Evolutionary conservation across 2,888 invertebrate genomes (phyloP).

Genomic region (Brachyptera risi): DNA sequence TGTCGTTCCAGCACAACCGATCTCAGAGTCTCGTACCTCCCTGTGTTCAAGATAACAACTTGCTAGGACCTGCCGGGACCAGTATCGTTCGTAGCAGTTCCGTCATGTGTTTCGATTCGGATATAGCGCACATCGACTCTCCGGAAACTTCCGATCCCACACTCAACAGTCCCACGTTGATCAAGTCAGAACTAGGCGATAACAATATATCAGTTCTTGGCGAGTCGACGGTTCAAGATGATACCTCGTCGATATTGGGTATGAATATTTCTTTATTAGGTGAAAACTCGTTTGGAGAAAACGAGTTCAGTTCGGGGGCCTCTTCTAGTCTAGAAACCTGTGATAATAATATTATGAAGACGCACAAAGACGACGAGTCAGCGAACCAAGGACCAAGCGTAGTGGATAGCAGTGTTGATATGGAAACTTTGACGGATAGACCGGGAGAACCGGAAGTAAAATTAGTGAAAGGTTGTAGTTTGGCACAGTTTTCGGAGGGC

Average conservation of each 20-base stretch:
- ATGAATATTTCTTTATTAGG: conserved; percentile 41
- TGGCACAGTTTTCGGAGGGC: conserved; percentile 79
- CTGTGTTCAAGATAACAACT: background rate
- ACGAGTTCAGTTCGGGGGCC: conserved; percentile 55
- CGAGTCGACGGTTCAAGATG: conserved; percentile 74
- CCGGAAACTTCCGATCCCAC: conserved; percentile 68
- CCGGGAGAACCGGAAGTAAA: conserved; percentile 37
- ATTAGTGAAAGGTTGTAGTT: conserved; percentile 63
- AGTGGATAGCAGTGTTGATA: background rate
- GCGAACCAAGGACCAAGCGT: background rate
- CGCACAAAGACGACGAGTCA: background rate
- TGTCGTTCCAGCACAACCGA: background rate
- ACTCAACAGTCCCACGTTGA: conserved; percentile 27
- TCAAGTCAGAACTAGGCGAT: conserved; percentile 8
- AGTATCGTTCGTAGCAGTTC: conserved; percentile 23
- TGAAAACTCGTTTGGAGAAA: conserved; percentile 65
- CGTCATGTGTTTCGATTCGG: conserved; percentile 38
- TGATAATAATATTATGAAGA: background rate
- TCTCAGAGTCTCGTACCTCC: background rate
- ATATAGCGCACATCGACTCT: conserved; percentile 76
- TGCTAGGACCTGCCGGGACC: background rate
- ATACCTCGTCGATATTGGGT: conserved; percentile 62
- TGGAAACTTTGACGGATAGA: conserved; percentile 37
- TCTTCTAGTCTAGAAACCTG: conserved; percentile 40
- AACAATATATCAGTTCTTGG: conserved; percentile 55